Evolutionary conservation across 1,140 invertebrate genomes (phyloP).

Genomic region (Drosophila fuyamai): DNA sequence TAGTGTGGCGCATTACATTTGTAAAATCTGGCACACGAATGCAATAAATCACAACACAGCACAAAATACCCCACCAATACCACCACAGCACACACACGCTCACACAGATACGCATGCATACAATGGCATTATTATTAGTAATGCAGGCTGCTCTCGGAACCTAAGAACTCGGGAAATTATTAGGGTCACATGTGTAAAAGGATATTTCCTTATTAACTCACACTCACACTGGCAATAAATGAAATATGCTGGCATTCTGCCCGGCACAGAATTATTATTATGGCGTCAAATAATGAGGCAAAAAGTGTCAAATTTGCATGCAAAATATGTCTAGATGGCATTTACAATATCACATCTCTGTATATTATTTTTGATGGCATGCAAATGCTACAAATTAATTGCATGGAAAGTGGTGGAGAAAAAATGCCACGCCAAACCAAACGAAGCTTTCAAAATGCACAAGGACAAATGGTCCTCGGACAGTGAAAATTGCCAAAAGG

Average conservation of each 20-base stretch:
- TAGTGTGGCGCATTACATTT: conserved; percentile 77
- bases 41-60: conserved; percentile 81
- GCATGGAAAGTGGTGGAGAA: conserved; percentile 40
- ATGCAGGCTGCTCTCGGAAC: conserved; percentile 65
- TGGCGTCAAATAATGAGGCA: conserved; percentile 80
- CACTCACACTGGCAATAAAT: conserved; percentile 37
- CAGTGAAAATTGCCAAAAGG: conserved; percentile 8
- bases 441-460: conserved; percentile 26
- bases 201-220: conserved; percentile 82
- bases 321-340: conserved; percentile 61
- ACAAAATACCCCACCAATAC: conserved; percentile 57
- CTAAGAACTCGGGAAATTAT: conserved; percentile 75
- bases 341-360: conserved; percentile 43
- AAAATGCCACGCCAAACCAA: conserved; percentile 9
- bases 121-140: conserved; percentile 81
- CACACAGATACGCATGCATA: conserved; percentile 37
- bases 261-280: conserved; percentile 61
- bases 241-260: conserved; percentile 48
- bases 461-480: conserved; percentile 21
- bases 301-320: conserved; percentile 80
- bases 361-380: conserved; percentile 66
- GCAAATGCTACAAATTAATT: conserved; percentile 73
- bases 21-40: conserved; percentile 84
- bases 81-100: conserved; percentile 19
- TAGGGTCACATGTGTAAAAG: conserved; percentile 83